A percentile compares a stretch with the other conserved stretches of the same genome.
phyloP scores from a whole-genome alignment of 2,888 invertebrate species.

The Octonoba sinensis region DNA sequence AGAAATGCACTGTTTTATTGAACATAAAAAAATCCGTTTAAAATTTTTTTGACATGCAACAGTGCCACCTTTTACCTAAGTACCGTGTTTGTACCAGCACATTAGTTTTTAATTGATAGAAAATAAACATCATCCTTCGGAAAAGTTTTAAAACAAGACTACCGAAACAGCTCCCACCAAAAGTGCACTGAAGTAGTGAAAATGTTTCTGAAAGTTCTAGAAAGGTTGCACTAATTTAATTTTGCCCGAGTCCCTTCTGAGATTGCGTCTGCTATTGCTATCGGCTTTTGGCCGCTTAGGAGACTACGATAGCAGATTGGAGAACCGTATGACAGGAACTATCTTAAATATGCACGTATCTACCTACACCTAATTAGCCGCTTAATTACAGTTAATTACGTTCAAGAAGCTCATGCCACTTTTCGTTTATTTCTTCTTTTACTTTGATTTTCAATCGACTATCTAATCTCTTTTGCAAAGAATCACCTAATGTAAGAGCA shows the following conservation, averaged over 20 bases:
- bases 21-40: too few relatives aligned
- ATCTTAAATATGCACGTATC: constrained; percentile 60
- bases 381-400: constrained; percentile 61
- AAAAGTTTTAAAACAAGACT: too few relatives aligned
- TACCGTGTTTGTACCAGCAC: too few relatives aligned
- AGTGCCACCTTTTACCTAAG: too few relatives aligned
- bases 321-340: constrained; percentile 44
- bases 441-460: constrained; percentile 44
- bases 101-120: too few relatives aligned
- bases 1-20: too few relatives aligned
- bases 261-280: constrained; percentile 16
- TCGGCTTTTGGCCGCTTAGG: constrained; percentile 40
- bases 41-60: too few relatives aligned
- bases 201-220: too few relatives aligned
- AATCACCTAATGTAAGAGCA: constrained; percentile 4
- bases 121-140: too few relatives aligned
- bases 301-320: constrained; percentile 42
- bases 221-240: constrained; percentile 37
- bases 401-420: constrained; percentile 32
- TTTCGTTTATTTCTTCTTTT: constrained; percentile 30
- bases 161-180: too few relatives aligned
- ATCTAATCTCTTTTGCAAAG: constrained; percentile 25
- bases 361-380: constrained; percentile 59
- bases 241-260: constrained; percentile 33
- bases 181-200: too few relatives aligned